These are phyloP conservation scores for Amiota communis DNA, from an alignment of 2,888 invertebrate genomes.

Conservation along the genomic window DNA sequence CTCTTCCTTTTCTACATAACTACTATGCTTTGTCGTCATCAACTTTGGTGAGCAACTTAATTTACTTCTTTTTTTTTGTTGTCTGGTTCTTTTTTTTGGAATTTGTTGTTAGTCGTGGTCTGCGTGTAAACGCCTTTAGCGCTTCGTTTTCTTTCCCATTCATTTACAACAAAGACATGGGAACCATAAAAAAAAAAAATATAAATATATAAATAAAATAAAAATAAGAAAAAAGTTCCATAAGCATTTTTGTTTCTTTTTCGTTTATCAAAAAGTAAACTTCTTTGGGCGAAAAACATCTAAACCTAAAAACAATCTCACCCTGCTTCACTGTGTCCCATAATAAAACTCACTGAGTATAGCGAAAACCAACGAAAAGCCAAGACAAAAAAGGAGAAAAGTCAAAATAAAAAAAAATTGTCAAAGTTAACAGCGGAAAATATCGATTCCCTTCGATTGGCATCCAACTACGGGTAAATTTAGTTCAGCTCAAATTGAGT, in stretches of 20 bases:
- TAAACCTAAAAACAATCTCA: neutral
- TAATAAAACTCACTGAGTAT: neutral
- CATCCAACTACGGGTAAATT: constrained; percentile 27
- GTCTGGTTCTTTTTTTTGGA: neutral
- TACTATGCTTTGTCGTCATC: neutral
- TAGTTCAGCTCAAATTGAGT: too few species aligned
- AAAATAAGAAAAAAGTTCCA: neutral
- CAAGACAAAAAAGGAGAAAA: constrained; percentile 14
- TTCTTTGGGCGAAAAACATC: constrained; percentile 14
- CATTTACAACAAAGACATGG: neutral
- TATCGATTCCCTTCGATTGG: constrained; percentile 56
- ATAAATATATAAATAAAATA: neutral
- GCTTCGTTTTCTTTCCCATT: neutral
- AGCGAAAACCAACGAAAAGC: neutral
- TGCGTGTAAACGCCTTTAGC: constrained; percentile 13
- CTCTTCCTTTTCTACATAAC: neutral
- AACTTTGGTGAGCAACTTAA: neutral
- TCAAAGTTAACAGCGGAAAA: constrained; percentile 42
- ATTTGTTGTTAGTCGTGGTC: neutral
- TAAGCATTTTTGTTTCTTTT: neutral
- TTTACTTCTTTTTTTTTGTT: neutral
- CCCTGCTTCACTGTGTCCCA: neutral
- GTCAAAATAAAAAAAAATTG: constrained; percentile 30
- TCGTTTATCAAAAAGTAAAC: neutral
- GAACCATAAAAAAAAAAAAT: too few species aligned